Conservation (phyloP, 2,797 vertebrate genomes). For the Hozukius guyotensis region DNA sequence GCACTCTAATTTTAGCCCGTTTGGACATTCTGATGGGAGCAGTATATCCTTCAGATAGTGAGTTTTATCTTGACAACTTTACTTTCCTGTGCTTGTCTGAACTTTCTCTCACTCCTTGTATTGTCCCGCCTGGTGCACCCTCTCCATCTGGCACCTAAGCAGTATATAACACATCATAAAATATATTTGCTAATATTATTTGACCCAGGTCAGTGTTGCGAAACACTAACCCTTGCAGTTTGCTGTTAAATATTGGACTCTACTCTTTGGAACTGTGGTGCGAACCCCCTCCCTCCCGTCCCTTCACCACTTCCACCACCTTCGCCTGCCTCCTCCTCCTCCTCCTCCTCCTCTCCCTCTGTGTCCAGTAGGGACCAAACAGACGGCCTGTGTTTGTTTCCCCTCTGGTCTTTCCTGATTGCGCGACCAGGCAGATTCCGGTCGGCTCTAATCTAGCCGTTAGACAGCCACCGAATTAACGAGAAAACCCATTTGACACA, state of each 20-base stretch:
- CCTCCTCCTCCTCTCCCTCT: background rate
- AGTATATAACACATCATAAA: constrained; percentile 65
- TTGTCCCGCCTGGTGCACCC: constrained; percentile 27
- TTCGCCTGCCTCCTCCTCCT: constrained; percentile 12
- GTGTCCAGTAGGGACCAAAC: constrained; percentile 56
- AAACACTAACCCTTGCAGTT: constrained; percentile 54
- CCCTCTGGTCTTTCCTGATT: constrained; percentile 79
- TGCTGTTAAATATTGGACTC: constrained; percentile 58
- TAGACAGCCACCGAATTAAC: constrained; percentile 68
- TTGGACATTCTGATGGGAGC: background rate
- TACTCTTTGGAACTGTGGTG: constrained; percentile 38
- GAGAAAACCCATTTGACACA: constrained; percentile 75
- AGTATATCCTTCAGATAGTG: background rate
- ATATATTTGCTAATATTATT: constrained; percentile 64
- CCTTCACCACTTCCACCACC: constrained; percentile 19
- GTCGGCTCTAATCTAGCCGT: constrained; percentile 71
- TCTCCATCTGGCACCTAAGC: constrained; percentile 55
- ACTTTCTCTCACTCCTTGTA: constrained; percentile 14
- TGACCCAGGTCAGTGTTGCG: constrained; percentile 54
- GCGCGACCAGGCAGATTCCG: constrained; percentile 65
- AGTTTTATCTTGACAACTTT: constrained; percentile 1
- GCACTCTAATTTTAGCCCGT: background rate
- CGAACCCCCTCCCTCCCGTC: background rate
- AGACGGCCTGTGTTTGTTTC: constrained; percentile 67
- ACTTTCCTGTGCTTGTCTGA: constrained; percentile 22